phyloP scores from a whole-genome alignment of 2,888 invertebrate species.

The Pediacus dermestoides region DNA sequence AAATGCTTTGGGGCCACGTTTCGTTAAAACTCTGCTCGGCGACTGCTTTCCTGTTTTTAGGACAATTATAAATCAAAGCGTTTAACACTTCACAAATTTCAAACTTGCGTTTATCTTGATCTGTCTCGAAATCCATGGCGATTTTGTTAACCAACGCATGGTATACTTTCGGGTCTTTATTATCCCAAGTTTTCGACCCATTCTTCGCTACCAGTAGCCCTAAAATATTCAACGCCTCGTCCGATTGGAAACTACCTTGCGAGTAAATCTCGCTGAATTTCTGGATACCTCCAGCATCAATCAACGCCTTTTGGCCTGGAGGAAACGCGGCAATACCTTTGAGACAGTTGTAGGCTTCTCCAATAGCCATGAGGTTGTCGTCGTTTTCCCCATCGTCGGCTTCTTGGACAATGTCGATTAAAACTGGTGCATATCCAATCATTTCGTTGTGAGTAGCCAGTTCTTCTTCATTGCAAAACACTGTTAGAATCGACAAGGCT shows the following conservation, averaged over 20 bases:
- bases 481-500: conserved; percentile 80
- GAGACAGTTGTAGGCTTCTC: conserved; percentile 80
- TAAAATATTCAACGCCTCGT: conserved; percentile 79
- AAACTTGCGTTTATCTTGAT: conserved; percentile 85
- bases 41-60: conserved; percentile 63
- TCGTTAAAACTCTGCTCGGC: conserved; percentile 64
- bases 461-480: conserved; percentile 79
- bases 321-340: conserved; percentile 76
- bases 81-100: conserved; percentile 78
- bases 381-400: conserved; percentile 82
- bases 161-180: conserved; percentile 71
- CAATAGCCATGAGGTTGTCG: conserved; percentile 81
- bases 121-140: conserved; percentile 82
- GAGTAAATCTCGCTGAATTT: conserved; percentile 84
- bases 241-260: conserved; percentile 84
- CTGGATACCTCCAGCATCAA: conserved; percentile 72
- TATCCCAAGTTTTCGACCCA: conserved; percentile 73
- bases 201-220: conserved; percentile 65
- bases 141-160: conserved; percentile 80
- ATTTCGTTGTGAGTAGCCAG: conserved; percentile 79
- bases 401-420: conserved; percentile 78
- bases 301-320: conserved; percentile 74
- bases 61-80: conserved; percentile 70
- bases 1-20: conserved; percentile 77
- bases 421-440: conserved; percentile 76